Conservation (phyloP, 2,888 invertebrate genomes). For the Sceliomorpha sp. region DNA sequence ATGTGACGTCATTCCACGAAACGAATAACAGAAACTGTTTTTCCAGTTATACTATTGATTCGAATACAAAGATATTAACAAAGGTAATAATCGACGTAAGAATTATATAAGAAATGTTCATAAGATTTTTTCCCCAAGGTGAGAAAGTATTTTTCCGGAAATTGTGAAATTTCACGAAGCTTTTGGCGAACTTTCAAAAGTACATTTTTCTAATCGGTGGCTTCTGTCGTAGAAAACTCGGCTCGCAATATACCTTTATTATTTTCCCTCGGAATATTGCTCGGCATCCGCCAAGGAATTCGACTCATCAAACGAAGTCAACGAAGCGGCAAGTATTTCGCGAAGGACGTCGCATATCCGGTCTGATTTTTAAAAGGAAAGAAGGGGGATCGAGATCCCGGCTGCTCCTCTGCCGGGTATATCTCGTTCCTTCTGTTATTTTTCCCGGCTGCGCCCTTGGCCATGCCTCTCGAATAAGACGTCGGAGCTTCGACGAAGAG, state of each 20-base stretch:
- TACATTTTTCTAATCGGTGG: conserved; percentile 38
- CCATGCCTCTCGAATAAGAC: conserved; percentile 13
- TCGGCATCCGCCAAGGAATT: conserved; percentile 54
- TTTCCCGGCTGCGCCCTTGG: conserved; percentile 49
- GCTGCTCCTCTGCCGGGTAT: conserved; percentile 32
- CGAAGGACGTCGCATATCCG: conserved; percentile 58
- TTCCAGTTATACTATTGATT: no score
- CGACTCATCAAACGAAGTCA: conserved; percentile 67
- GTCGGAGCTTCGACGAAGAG: conserved; percentile 29
- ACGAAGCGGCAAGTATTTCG: conserved; percentile 68
- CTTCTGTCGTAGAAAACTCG: conserved; percentile 18
- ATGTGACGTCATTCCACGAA: no score
- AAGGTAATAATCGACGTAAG: no score
- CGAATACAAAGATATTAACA: no score
- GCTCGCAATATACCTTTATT: conserved; percentile 50
- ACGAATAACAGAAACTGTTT: no score
- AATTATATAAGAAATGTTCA: no score
- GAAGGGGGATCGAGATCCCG: conserved; percentile 48
- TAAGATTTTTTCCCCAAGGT: no score
- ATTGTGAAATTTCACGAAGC: not conserved
- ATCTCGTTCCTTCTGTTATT: conserved; percentile 40
- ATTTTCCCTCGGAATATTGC: conserved; percentile 62
- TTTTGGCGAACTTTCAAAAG: conserved; percentile 17
- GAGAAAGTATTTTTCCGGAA: no score
- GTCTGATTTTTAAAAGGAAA: conserved; percentile 68